Conservation (phyloP, 1,140 invertebrate genomes). For the Philopotamus ludificatus region DNA sequence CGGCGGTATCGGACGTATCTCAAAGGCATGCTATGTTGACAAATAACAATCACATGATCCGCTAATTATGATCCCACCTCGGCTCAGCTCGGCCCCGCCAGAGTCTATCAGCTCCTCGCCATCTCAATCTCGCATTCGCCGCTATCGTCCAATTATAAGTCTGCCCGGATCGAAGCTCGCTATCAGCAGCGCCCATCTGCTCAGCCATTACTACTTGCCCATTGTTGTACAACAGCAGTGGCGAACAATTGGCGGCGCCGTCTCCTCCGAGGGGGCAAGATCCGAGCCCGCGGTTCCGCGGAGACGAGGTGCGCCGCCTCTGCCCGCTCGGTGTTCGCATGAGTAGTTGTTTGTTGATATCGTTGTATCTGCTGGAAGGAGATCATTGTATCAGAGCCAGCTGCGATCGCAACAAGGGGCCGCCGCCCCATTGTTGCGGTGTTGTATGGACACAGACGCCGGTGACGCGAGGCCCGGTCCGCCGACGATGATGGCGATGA, state of each 20-base stretch:
- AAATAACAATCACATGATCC: conserved; percentile 21
- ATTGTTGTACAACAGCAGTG: neutral
- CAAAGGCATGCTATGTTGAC: neutral
- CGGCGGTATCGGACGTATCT: too few species aligned
- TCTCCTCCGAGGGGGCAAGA: too few species aligned
- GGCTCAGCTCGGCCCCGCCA: neutral
- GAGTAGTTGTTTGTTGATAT: too few species aligned
- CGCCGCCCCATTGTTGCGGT: conserved; percentile 3
- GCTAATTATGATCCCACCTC: conserved; percentile 22
- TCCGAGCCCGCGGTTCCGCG: too few species aligned
- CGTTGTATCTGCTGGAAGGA: neutral
- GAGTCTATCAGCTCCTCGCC: neutral
- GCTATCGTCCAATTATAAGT: conserved; percentile 23
- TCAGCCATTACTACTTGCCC: neutral
- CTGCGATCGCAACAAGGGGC: conserved; percentile 4
- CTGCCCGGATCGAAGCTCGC: neutral
- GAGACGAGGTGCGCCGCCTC: too few species aligned
- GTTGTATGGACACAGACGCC: neutral
- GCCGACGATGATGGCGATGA: neutral
- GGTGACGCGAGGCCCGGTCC: neutral
- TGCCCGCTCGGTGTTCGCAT: too few species aligned
- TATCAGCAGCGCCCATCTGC: conserved; percentile 16
- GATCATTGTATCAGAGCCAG: neutral
- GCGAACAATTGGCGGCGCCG: neutral
- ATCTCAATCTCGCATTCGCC: conserved; percentile 23